Percentiles rank a stretch among this genome's conserved stretches.
Evolutionary conservation across 2,797 vertebrate genomes (phyloP).

Genomic region (Eulemur coronatus): DNA sequence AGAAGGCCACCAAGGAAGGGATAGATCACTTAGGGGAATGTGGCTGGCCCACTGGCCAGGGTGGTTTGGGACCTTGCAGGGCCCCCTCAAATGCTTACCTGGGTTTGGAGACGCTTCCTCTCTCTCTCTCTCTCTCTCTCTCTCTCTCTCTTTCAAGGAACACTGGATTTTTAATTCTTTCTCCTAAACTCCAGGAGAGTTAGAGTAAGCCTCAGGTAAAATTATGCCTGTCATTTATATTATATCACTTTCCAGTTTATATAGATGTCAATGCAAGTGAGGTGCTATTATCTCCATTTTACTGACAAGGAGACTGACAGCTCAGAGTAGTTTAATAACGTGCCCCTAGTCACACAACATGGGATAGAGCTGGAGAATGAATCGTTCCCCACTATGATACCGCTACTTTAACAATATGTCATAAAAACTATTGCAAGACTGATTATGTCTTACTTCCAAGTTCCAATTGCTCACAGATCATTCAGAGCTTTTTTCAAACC

Average conservation of each 20-base stretch:
- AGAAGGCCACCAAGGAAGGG: background rate
- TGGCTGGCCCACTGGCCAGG: background rate
- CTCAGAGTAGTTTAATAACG: background rate
- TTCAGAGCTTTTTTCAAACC: background rate
- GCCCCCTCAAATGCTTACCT: background rate
- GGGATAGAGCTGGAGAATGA: background rate
- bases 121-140: background rate
- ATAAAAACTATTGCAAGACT: background rate
- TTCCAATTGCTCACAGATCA: background rate
- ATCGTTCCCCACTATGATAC: background rate
- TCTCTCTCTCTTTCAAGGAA: background rate
- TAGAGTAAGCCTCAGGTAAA: background rate
- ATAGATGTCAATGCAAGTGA: background rate
- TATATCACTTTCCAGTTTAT: background rate
- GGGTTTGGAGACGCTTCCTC: background rate
- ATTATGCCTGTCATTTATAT: background rate
- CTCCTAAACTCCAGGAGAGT: background rate
- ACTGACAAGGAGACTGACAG: background rate
- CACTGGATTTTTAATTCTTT: background rate
- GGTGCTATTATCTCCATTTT: background rate
- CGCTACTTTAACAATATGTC: background rate
- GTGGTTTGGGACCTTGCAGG: background rate
- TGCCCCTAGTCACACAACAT: background rate
- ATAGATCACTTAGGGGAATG: background rate
- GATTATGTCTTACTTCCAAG: background rate